These are phyloP conservation scores for Troides helena DNA, from an alignment of 2,888 invertebrate species.

Conservation along the genomic window DNA sequence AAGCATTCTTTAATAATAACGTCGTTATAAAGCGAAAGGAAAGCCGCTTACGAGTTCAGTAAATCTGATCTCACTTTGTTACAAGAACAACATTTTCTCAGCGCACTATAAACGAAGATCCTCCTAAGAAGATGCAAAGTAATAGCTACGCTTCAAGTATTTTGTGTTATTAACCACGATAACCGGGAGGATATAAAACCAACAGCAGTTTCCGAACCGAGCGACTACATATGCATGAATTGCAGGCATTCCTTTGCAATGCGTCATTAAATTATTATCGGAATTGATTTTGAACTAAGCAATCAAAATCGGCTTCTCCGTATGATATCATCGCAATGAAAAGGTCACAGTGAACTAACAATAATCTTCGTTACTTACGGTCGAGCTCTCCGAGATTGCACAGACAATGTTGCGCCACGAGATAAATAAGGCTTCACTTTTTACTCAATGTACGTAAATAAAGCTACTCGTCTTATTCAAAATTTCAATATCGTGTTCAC, in stretches of 20 bases:
- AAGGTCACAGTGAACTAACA: conserved; percentile 29
- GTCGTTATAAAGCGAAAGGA: conserved; percentile 14
- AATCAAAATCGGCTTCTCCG: conserved; percentile 30
- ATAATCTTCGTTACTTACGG: conserved; percentile 21
- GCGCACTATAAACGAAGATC: neutral
- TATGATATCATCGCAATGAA: conserved; percentile 32
- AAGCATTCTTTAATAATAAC: conserved; percentile 13
- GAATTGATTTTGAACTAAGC: conserved; percentile 24
- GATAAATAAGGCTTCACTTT: conserved; percentile 30
- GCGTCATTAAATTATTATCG: conserved; percentile 23
- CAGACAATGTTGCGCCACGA: conserved; percentile 27
- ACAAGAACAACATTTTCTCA: neutral
- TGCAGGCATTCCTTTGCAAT: conserved; percentile 13
- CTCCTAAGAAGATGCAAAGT: neutral
- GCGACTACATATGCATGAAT: neutral
- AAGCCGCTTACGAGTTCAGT: conserved; percentile 7
- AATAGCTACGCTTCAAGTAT: neutral
- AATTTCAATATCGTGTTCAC: conserved; percentile 12
- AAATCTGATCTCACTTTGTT: conserved; percentile 14
- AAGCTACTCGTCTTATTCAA: conserved; percentile 15
- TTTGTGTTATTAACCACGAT: neutral
- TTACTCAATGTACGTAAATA: conserved; percentile 24
- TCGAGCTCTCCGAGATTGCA: conserved; percentile 15
- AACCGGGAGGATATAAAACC: neutral
- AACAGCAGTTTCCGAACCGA: neutral